phyloP scores from a whole-genome alignment of 1,140 invertebrate species.

The Rhizoglyphus robini region DNA sequence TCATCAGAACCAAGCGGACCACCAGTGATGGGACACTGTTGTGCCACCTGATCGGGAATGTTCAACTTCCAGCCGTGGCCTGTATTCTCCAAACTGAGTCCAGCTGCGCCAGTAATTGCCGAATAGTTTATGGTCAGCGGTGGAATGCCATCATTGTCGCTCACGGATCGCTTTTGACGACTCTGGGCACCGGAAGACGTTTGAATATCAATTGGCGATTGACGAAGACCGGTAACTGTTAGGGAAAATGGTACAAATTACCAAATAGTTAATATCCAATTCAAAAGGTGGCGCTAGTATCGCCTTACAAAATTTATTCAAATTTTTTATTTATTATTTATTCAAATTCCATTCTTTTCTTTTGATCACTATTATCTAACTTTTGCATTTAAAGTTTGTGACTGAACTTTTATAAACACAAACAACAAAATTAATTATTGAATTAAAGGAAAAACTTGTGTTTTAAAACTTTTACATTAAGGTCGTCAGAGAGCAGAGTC shows the following conservation, averaged over 20 bases:
- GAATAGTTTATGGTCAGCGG: constrained; percentile 12
- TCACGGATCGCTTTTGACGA: constrained; percentile 25
- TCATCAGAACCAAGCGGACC: constrained; percentile 60
- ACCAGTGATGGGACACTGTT: constrained; percentile 36
- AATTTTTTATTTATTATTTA: too few species aligned
- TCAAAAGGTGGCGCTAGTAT: background rate
- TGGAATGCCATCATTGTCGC: background rate
- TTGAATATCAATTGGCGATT: constrained; percentile 26
- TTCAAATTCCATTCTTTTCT: too few species aligned
- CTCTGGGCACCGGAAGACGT: background rate
- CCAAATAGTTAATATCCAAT: background rate
- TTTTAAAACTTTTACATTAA: too few species aligned
- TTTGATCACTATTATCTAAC: too few species aligned
- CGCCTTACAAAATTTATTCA: too few species aligned
- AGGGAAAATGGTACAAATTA: too few species aligned
- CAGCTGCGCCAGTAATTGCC: background rate
- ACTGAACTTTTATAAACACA: too few species aligned
- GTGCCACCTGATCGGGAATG: constrained; percentile 22
- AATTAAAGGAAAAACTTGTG: too few species aligned
- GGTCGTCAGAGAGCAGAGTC: too few species aligned
- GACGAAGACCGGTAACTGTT: constrained; percentile 21
- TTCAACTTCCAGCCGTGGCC: constrained; percentile 32
- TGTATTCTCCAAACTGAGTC: constrained; percentile 20
- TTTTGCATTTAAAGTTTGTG: too few species aligned
- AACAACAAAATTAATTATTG: too few species aligned